These are phyloP conservation scores for Apus apus DNA, from an alignment of 2,113 vertebrate genomes.

Conservation along the genomic window DNA sequence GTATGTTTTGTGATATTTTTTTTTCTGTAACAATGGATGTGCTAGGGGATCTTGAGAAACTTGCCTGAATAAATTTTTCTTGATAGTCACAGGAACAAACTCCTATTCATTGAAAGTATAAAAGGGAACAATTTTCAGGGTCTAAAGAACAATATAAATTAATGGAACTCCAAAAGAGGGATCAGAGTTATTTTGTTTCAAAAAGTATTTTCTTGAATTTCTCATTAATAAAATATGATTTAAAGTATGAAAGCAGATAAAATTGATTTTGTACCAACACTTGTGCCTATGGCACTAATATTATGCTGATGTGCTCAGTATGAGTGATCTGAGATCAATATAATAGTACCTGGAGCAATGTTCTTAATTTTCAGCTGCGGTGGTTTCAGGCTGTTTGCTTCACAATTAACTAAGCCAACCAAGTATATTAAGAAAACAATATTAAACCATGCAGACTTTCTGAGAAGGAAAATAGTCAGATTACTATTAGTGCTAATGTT, in stretches of 20 bases:
- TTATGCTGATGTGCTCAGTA: not conserved
- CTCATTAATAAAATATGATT: not conserved
- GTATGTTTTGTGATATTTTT: not conserved
- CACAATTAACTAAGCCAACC: not conserved
- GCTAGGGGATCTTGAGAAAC: not conserved
- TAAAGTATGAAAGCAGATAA: not conserved
- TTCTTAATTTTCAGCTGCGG: not conserved
- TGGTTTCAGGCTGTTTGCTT: not conserved
- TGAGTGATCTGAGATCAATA: not conserved
- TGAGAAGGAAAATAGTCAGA: not conserved
- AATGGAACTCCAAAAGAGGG: not conserved
- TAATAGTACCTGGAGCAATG: not conserved
- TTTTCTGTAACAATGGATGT: not conserved
- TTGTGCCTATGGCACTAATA: not conserved
- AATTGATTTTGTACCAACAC: conserved; percentile 3
- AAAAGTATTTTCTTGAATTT: not conserved
- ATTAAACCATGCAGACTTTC: not conserved
- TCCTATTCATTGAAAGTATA: not conserved
- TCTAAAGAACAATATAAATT: not conserved
- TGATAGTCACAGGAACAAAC: not conserved
- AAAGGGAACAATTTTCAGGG: not conserved
- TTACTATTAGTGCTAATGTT: not conserved
- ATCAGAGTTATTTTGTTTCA: not conserved
- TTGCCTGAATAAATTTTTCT: not conserved
- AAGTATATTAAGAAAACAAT: not conserved